phyloP scores from a whole-genome alignment of 2,888 invertebrate genomes.

The Mythimna lalbum region DNA sequence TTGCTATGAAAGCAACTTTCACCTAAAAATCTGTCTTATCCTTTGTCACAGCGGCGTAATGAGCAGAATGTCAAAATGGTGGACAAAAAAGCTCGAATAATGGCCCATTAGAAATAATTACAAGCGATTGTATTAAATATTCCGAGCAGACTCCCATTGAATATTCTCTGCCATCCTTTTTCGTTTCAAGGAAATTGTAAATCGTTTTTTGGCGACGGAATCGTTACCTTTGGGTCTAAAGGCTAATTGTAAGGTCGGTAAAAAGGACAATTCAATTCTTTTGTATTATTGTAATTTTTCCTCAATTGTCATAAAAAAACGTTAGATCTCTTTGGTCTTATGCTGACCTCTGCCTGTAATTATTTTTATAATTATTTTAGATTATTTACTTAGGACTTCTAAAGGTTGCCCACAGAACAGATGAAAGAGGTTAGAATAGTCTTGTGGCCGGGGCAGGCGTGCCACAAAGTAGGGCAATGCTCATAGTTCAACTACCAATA shows the following conservation, averaged over 20 bases:
- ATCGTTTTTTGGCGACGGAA: conserved; percentile 54
- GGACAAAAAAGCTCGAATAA: conserved; percentile 43
- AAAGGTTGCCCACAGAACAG: no score
- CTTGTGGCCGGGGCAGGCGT: no score
- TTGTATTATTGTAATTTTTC: conserved; percentile 55
- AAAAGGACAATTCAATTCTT: conserved; percentile 43
- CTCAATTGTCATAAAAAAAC: conserved; percentile 31
- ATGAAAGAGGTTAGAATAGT: no score
- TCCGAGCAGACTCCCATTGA: conserved; percentile 44
- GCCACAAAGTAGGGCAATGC: no score
- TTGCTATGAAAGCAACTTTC: background rate
- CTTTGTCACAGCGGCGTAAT: conserved; percentile 23
- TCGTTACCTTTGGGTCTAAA: conserved; percentile 42
- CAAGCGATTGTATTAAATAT: conserved; percentile 47
- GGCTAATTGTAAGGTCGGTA: conserved; percentile 55
- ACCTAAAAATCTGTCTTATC: conserved; percentile 8
- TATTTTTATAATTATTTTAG: background rate
- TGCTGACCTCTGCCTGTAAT: background rate
- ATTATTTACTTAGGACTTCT: background rate
- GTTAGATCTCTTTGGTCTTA: conserved; percentile 10
- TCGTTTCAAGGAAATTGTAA: conserved; percentile 50
- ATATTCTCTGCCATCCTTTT: conserved; percentile 47
- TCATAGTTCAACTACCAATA: no score
- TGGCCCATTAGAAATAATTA: conserved; percentile 54
- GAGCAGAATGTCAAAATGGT: conserved; percentile 21